These are phyloP conservation scores for Todus mexicanus DNA, from an alignment of 2,797 vertebrate genomes.

Conservation along the genomic window DNA sequence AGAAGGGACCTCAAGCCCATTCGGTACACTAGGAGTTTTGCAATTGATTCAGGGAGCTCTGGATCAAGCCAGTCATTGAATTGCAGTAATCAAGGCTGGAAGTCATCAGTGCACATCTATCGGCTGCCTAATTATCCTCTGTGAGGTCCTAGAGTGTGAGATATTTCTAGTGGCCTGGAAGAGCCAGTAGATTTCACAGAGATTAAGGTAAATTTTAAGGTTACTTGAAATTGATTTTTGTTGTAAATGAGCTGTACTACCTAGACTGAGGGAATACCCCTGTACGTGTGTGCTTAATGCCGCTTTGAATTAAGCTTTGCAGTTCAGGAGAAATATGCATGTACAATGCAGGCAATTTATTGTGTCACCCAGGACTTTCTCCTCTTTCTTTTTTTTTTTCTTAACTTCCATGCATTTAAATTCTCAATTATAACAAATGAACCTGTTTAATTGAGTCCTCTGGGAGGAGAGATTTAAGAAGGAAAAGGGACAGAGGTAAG, in stretches of 20 bases:
- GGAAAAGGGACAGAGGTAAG: constrained; percentile 52
- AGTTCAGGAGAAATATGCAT: constrained; percentile 33
- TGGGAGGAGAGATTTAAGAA: constrained; percentile 34
- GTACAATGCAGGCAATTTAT: constrained; percentile 31
- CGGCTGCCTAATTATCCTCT: constrained; percentile 25
- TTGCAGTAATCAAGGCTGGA: constrained; percentile 51
- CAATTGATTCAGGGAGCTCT: constrained; percentile 55
- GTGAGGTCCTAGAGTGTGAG: constrained; percentile 49
- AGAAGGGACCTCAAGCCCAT: constrained; percentile 8
- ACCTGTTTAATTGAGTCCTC: constrained; percentile 43
- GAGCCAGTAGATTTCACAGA: constrained; percentile 62
- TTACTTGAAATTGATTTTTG: constrained; percentile 49
- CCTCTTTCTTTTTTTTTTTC: background rate
- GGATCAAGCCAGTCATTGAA: constrained; percentile 53
- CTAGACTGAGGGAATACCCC: background rate
- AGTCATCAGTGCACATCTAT: constrained; percentile 32
- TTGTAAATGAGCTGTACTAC: constrained; percentile 1
- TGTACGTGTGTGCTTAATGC: background rate
- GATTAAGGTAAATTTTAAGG: constrained; percentile 60
- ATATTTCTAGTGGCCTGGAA: constrained; percentile 60
- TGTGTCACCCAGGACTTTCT: constrained; percentile 33
- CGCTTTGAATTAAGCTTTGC: background rate
- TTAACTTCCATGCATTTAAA: constrained; percentile 29
- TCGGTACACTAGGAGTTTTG: constrained; percentile 23
- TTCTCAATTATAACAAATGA: constrained; percentile 42